Evolutionary conservation across 2,797 vertebrate genomes (phyloP), one percentile per base, ranked within the genome.

Genomic region (Cryptoprocta ferox): DNA sequence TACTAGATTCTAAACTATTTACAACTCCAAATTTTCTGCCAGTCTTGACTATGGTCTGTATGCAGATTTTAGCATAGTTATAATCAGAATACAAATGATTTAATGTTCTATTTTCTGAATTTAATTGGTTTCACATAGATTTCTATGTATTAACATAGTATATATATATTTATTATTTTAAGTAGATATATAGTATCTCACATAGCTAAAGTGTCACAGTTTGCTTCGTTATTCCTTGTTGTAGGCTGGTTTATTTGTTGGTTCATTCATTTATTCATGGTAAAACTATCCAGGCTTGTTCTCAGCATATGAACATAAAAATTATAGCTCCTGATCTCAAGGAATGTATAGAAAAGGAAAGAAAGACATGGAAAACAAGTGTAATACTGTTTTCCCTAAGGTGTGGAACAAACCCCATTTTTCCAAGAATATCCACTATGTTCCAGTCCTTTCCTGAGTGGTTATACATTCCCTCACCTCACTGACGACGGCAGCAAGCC

Each of bases 1-100:
- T 78, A 71, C 32, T 95, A 79, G 45, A 65, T 15, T 94, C 42
- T 71, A 83, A 86, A 91, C 59, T 65, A 87, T 86, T 89, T 81
- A 89, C 6, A 21, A 95, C 15, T 81, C 39, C 42, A 91, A 45
- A 71, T 39, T 73, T 71, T 65, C 39, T 68, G 13, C 66, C 30
- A 65, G 24, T 73, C 45, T 94, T 82, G 24, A 76, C 1, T 87
- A 39, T 76, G 68, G 26, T 90, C 11, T 78, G 39, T 76, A 13
- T 15, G 26, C 63, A 87, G 50, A 63, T 70, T 82, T 85, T 80
- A 80, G 24, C 35, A 65, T 3, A 76, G 21, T 42, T 63, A 61
- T 50, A 75, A 56, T 82, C 13, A 81, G 18, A 63, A 70, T 66
- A 83, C 53, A 89, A 83, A 73, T 79, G 56, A 88, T 9, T 71